Percentiles rank a stretch among this genome's conserved stretches.
phyloP scores from a whole-genome alignment of 2,888 invertebrate species.

The Empis livida region DNA sequence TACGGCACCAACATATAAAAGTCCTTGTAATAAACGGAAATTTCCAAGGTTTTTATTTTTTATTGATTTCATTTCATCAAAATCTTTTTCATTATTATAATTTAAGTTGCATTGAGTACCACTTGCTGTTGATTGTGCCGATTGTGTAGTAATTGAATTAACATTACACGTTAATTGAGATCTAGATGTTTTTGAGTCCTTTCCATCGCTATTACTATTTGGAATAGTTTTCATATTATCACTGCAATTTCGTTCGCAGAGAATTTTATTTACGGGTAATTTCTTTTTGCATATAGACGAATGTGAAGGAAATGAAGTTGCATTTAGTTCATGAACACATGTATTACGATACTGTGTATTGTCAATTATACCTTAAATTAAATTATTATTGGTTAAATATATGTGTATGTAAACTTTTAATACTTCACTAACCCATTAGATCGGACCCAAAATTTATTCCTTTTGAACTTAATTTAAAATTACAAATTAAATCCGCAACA shows the following conservation, averaged over 20 bases:
- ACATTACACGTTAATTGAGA: no score
- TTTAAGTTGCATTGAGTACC: neutral
- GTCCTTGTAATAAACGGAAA: slow-evolving; percentile 25
- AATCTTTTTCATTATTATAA: neutral
- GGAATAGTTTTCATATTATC: neutral
- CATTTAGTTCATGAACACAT: no score
- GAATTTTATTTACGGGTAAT: neutral
- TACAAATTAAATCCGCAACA: slow-evolving; percentile 7
- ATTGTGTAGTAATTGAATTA: no score
- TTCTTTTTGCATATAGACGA: no score
- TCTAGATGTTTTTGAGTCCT: no score
- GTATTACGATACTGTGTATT: no score
- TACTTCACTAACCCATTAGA: slow-evolving; percentile 31
- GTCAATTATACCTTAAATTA: no score
- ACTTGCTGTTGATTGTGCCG: no score
- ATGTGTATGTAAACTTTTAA: neutral
- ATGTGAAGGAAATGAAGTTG: no score
- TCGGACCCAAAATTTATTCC: slow-evolving; percentile 39
- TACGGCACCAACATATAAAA: slow-evolving; percentile 25
- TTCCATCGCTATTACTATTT: neutral
- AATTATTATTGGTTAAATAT: neutral
- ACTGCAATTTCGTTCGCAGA: neutral
- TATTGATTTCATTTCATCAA: neutral
- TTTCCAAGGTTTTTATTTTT: neutral
- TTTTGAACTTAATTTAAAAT: slow-evolving; percentile 34